Conservation (phyloP, 1,140 invertebrate species). For the Drusus annulatus region DNA sequence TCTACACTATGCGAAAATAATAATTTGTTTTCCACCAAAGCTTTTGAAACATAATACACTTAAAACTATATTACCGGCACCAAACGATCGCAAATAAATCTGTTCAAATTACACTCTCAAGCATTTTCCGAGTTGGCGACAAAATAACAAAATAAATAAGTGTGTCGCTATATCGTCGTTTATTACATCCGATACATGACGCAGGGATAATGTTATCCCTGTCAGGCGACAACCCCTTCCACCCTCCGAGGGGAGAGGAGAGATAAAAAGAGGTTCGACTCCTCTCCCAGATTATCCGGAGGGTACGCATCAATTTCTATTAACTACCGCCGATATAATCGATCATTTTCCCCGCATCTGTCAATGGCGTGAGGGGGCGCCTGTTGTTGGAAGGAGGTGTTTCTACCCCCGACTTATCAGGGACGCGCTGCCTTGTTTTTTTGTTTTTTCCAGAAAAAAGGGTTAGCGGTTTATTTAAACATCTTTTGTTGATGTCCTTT, state of each 20-base stretch:
- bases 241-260: not conserved
- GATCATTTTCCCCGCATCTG: slow-evolving; percentile 41
- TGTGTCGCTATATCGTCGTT: slow-evolving; percentile 23
- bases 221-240: slow-evolving; percentile 25
- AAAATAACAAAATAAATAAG: slow-evolving; percentile 26
- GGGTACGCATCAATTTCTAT: slow-evolving; percentile 45
- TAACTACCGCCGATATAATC: slow-evolving; percentile 43
- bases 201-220: slow-evolving; percentile 32
- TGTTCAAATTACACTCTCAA: slow-evolving; percentile 8
- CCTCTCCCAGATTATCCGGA: slow-evolving; percentile 22
- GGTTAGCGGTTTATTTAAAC: no score
- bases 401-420: no score
- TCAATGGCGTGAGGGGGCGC: slow-evolving; percentile 6
- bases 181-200: slow-evolving; percentile 36
- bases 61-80: slow-evolving; percentile 5
- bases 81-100: slow-evolving; percentile 34
- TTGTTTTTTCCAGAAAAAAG: no score
- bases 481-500: no score
- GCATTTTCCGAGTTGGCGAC: slow-evolving; percentile 7
- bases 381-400: no score
- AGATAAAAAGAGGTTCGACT: slow-evolving; percentile 21
- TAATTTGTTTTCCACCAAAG: not conserved
- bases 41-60: not conserved
- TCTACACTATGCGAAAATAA: not conserved
- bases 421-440: no score